Evolutionary conservation across 2,888 invertebrate species (phyloP), one percentile per base, ranked within the genome.

Genomic region (Himalopsyche japonica): DNA sequence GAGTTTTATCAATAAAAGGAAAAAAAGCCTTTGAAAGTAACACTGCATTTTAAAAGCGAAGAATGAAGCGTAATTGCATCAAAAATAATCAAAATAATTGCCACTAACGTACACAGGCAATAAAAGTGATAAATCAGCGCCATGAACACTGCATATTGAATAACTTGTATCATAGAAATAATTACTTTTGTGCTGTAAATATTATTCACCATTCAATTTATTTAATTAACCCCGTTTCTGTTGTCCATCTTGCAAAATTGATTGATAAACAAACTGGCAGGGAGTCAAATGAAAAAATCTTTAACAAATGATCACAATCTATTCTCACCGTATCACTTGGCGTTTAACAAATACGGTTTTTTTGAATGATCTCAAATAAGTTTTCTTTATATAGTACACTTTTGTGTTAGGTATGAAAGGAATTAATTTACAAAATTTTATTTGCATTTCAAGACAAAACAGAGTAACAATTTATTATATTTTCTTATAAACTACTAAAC

Each of bases 151-250:
- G 70, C 70, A 70, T 70, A 70, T 27, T 70, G 27, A 70, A 70
- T 70, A 70, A 70, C 70, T 27, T 70, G 70, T 70, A 70, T 70
- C 70, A 70, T 70, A 70, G 27, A 70, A 70, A 70, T 70, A 70
- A 70, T 70, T 70, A 70, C 70, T 70, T 70, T 70, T 70, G 70
- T 70, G 70, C 70, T 70, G 70, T 70, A 12, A 24, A 70, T 30
- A 70, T 70, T 78, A 57, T 80, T 80, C 80, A 80, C 80, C 57
- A 80, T 80, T 79, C 47, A 79, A 32, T 57, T 64, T 80, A 80
- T 57, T 80, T 80, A 37, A 80, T 80, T 80, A 57, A 80, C 64
- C 57, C 57, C 34, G 64, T 80, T 80, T 47, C 49, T 57, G 32
- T 57, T 57, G 49, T 57, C 70, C 70, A 70, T 70, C 70, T 70